Percentiles rank a stretch among this genome's conserved stretches.
These are phyloP conservation scores for Lasioglossum zephyrum DNA, from an alignment of 2,888 invertebrate genomes.

Conservation along the genomic window DNA sequence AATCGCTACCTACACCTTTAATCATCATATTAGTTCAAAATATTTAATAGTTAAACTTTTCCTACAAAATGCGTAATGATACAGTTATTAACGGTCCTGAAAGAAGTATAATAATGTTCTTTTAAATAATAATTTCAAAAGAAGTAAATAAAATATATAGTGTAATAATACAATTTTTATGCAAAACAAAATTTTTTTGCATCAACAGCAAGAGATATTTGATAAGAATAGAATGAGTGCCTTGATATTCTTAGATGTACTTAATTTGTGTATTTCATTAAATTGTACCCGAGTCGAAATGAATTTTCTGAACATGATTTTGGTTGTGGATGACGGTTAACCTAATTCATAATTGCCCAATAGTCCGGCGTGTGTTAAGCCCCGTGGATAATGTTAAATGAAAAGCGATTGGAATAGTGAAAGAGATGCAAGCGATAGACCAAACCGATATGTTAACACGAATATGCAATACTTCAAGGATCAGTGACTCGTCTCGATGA, in stretches of 20 bases:
- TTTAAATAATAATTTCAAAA: neutral
- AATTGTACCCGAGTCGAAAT: neutral
- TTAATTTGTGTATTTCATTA: neutral
- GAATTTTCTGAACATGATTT: neutral
- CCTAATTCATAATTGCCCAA: neutral
- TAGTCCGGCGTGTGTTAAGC: neutral
- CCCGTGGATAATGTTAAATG: neutral
- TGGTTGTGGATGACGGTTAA: neutral
- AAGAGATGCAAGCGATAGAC: neutral
- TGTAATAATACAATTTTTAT: no score
- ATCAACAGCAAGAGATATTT: neutral
- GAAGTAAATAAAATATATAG: neutral
- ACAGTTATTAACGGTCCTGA: neutral
- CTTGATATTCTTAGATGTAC: neutral
- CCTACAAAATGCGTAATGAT: no score
- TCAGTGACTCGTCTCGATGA: conserved; percentile 66
- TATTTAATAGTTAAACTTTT: neutral
- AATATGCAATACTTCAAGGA: conserved; percentile 64
- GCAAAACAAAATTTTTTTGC: neutral
- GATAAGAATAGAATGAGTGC: neutral
- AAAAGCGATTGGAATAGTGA: conserved; percentile 2
- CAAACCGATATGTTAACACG: conserved; percentile 69
- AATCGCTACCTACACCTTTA: neutral
- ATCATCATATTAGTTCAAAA: neutral
- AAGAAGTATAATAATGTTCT: neutral